Conservation (phyloP, 2,113 vertebrate genomes). For the Tenrec ecaudatus region DNA sequence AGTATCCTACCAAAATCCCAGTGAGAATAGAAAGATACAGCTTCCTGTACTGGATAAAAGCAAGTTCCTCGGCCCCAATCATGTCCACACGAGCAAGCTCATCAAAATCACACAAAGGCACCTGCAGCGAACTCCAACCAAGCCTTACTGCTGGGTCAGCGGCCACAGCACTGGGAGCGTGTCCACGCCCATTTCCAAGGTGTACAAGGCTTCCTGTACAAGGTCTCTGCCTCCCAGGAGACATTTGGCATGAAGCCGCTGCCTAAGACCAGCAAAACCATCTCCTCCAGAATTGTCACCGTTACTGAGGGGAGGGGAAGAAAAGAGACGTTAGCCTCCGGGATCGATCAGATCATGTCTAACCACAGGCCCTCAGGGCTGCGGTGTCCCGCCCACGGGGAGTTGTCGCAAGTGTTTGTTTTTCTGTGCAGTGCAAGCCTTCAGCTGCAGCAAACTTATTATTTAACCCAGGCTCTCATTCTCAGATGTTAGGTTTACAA, state of each 20-base stretch:
- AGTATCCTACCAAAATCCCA: too few species aligned
- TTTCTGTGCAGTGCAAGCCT: slow-evolving; percentile 49
- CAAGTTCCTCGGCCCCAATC: too few species aligned
- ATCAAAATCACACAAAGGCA: slow-evolving; percentile 85
- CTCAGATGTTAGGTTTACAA: slow-evolving; percentile 79
- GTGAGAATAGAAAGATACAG: too few species aligned
- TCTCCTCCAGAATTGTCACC: slow-evolving; percentile 73
- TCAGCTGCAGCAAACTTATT: slow-evolving; percentile 82
- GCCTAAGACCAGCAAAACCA: slow-evolving; percentile 67
- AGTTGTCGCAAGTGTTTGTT: too few species aligned
- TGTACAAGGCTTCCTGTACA: slow-evolving; percentile 98
- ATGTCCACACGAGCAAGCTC: too few species aligned
- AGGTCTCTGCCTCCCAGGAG: slow-evolving; percentile 99
- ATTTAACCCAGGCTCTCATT: slow-evolving; percentile 80
- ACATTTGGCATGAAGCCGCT: slow-evolving; percentile 89
- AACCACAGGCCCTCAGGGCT: slow-evolving; percentile 28
- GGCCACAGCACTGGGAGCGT: slow-evolving; percentile 99
- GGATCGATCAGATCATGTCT: neutral
- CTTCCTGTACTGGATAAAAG: too few species aligned
- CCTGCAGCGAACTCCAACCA: slow-evolving; percentile 97
- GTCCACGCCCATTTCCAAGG: slow-evolving; percentile 94
- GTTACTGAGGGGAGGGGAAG: slow-evolving; percentile 72
- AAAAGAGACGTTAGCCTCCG: slow-evolving; percentile 76
- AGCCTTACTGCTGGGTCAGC: slow-evolving; percentile 98
- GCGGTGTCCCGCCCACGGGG: neutral